These are phyloP conservation scores for Paguma larvata DNA, from an alignment of 2,797 vertebrate species.

Conservation along the genomic window DNA sequence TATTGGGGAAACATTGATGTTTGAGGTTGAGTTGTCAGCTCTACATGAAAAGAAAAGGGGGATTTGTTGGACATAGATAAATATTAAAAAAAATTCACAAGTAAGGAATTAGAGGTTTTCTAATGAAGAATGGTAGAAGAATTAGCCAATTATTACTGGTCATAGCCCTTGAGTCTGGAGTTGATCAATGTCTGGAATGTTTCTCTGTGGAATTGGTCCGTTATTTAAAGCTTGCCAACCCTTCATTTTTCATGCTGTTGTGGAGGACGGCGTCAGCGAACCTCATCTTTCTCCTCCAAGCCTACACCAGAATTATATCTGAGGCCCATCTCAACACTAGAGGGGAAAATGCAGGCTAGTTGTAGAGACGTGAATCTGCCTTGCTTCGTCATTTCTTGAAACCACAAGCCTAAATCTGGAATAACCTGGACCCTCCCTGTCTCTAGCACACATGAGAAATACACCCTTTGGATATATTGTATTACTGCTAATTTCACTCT, in stretches of 20 bases:
- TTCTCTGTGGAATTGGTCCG: background rate
- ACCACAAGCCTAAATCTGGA: background rate
- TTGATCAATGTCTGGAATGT: background rate
- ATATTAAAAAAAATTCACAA: background rate
- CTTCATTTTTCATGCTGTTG: background rate
- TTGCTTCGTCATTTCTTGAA: background rate
- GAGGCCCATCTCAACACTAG: background rate
- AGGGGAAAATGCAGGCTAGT: background rate
- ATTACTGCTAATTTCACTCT: background rate
- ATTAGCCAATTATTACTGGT: background rate
- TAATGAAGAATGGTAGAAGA: background rate
- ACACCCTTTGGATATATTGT: background rate
- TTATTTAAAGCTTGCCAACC: background rate
- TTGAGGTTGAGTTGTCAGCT: background rate
- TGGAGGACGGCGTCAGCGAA: background rate
- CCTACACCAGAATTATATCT: background rate
- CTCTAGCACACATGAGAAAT: background rate
- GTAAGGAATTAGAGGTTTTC: background rate
- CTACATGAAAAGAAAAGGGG: background rate
- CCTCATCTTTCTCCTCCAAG: background rate
- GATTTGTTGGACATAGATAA: background rate
- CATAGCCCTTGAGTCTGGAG: background rate
- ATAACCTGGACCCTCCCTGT: background rate
- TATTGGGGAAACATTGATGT: background rate
- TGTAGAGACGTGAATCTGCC: background rate